Base-by-base conservation (phyloP, 1,140 invertebrate species). In the Ylistrum balloti region DNA sequence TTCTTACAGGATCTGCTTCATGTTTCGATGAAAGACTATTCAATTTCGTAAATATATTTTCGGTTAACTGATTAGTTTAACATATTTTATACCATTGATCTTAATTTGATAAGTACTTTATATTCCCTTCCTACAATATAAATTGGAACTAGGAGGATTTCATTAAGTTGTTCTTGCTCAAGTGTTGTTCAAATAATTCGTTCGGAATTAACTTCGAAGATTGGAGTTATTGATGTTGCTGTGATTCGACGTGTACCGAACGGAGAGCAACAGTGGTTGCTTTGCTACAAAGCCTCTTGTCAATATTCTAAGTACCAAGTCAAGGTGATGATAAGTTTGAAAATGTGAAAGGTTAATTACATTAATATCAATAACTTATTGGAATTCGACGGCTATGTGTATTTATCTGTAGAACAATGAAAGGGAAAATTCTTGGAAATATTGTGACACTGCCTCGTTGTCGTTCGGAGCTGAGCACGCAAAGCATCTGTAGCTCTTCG, bases 181-280 rank as follows among this genome's bases (percentile, higher is more conserved):
- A 74, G 56, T 74, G 56, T n/a, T 74, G 56, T 74, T 74, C 56
- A 74, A 74, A 74, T 74, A 74, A n/a, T 74, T 74, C 28, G 28
- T 17, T 74, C 56, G 56, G 56, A 74, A 74, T 74, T 74, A 74
- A 74, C 56, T 28, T 17, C 56, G 1, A 22, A 17, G 9, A n/a
- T 74, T 74, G 56, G n/a, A 22, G 56, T 74, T 28, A 74, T 74
- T 74, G 56, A 74, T 74, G 56, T n/a, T 74, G 56, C 13, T 74
- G 22, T 28, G 56, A 74, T 28, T n/a, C n/a, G 5, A 1, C 11
- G 56, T 74, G 56, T 74, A 28, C 56, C 56, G 9, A 74, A 28
- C 56, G n/a, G 56, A n/a, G 22, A 74, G n/a, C 56, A 1, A 1
- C n/a, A 28, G 17, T 28, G 22, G 56, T 5, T n/a, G 56, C 22